These are phyloP conservation scores for Andrena haemorrhoa DNA, from an alignment of 2,888 invertebrate species.

Conservation along the genomic window DNA sequence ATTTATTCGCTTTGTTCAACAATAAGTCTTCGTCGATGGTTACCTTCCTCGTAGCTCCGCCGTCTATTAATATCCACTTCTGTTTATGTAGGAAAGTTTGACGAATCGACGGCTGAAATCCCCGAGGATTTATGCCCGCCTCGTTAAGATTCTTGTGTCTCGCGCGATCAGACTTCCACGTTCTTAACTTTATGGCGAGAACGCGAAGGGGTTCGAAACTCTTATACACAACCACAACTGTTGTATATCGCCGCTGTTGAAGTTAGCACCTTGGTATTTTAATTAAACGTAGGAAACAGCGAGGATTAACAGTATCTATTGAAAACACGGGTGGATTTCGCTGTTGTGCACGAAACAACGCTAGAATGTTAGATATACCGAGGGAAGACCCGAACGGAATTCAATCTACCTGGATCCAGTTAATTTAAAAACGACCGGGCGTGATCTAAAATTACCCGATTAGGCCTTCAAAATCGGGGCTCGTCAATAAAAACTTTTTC, in stretches of 20 bases:
- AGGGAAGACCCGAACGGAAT: not conserved
- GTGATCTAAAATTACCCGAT: slow-evolving; percentile 17
- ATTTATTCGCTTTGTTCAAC: slow-evolving; percentile 41
- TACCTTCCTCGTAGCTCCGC: not conserved
- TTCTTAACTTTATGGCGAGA: not conserved
- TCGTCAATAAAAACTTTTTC: slow-evolving; percentile 40
- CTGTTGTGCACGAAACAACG: too few species aligned
- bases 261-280: too few species aligned
- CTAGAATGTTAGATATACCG: too few species aligned
- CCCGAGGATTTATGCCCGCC: slow-evolving; percentile 20
- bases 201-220: not conserved
- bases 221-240: not conserved
- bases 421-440: slow-evolving; percentile 26
- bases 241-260: not conserved
- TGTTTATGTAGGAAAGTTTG: slow-evolving; percentile 43
- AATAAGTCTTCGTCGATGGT: slow-evolving; percentile 30
- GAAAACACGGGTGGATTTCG: too few species aligned
- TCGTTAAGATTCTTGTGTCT: slow-evolving; percentile 4
- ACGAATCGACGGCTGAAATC: slow-evolving; percentile 29
- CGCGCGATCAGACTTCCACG: not conserved
- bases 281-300: too few species aligned
- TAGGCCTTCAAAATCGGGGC: slow-evolving; percentile 39
- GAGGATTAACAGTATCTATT: too few species aligned
- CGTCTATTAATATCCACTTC: slow-evolving; percentile 37
- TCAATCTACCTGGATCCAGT: not conserved